These are phyloP conservation scores for Holacanthella duospinosa DNA, from an alignment of 2,888 invertebrate genomes.

Conservation along the genomic window DNA sequence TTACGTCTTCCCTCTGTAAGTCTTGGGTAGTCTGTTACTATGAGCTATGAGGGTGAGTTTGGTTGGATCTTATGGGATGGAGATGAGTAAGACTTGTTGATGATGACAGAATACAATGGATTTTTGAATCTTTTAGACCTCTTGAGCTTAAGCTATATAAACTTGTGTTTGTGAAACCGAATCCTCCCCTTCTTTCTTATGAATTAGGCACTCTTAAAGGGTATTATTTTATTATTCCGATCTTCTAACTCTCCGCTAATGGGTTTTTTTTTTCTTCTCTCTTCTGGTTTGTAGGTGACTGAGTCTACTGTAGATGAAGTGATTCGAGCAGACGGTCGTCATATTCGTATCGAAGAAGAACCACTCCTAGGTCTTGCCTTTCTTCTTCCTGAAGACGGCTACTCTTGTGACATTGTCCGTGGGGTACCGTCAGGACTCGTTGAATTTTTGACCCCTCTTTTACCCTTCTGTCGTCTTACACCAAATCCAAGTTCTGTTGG, in stretches of 20 bases:
- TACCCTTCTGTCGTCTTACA: slow-evolving; percentile 78
- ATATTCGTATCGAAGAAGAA: slow-evolving; percentile 79
- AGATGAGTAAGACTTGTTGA: too few relatives aligned
- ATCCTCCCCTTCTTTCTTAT: not conserved
- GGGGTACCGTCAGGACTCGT: slow-evolving; percentile 80
- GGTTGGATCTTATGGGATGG: too few relatives aligned
- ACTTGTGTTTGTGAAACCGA: slow-evolving; percentile 1
- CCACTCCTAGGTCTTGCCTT: slow-evolving; percentile 76
- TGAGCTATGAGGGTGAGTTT: too few relatives aligned
- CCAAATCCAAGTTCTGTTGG: slow-evolving; percentile 84
- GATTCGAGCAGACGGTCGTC: slow-evolving; percentile 78
- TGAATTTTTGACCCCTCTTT: slow-evolving; percentile 72
- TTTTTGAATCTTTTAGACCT: too few relatives aligned
- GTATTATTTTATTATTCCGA: not conserved
- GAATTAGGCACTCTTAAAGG: too few relatives aligned
- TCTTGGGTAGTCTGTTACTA: too few relatives aligned
- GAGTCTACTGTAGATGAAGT: slow-evolving; percentile 84
- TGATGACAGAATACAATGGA: too few relatives aligned
- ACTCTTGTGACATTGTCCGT: slow-evolving; percentile 88
- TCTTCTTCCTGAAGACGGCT: slow-evolving; percentile 92
- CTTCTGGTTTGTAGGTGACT: slow-evolving; percentile 61
- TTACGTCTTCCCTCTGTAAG: too few relatives aligned
- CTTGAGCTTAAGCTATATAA: too few relatives aligned
- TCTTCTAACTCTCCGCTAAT: not conserved
- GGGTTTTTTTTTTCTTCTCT: not conserved